Percentiles rank a stretch among this genome's conserved stretches.
phyloP scores from a whole-genome alignment of 2,888 invertebrate genomes.

The Tinea pellionella region DNA sequence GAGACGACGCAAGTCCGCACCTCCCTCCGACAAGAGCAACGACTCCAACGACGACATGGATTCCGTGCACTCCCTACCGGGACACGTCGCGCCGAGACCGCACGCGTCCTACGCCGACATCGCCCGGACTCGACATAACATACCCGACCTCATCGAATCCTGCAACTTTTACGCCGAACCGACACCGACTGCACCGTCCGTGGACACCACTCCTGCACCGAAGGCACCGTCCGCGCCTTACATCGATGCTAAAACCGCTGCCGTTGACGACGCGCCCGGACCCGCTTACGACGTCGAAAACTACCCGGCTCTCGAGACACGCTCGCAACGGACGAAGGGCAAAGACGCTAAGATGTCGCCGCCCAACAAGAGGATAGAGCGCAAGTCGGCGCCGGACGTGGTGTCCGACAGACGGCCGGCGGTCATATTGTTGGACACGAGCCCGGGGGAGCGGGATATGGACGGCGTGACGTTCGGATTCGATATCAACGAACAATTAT shows the following conservation, averaged over 20 bases:
- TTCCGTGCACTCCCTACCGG: conserved; percentile 86
- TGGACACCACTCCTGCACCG: background rate
- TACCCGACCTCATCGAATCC: conserved; percentile 63
- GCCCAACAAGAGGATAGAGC: conserved; percentile 5
- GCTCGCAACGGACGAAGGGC: background rate
- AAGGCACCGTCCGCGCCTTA: background rate
- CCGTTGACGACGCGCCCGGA: background rate
- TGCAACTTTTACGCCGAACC: conserved; percentile 49
- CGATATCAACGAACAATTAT: conserved; percentile 79
- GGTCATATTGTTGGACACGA: conserved; percentile 78
- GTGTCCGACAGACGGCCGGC: conserved; percentile 71
- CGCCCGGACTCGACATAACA: conserved; percentile 63
- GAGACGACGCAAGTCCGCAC: conserved; percentile 74
- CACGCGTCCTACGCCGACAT: conserved; percentile 73
- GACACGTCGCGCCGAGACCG: conserved; percentile 37
- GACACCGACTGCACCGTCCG: background rate
- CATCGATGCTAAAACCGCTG: background rate
- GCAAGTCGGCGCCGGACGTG: conserved; percentile 38
- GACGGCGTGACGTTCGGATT: conserved; percentile 84
- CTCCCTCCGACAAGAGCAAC: conserved; percentile 84
- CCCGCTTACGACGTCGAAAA: background rate
- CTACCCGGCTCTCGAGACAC: background rate
- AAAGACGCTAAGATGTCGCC: conserved; percentile 1
- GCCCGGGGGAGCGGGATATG: conserved; percentile 56
- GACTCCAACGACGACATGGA: conserved; percentile 86